These are phyloP conservation scores for Montipora capricornis DNA, from an alignment of 64 coral and sea anemone genomes.

Conservation along the genomic window DNA sequence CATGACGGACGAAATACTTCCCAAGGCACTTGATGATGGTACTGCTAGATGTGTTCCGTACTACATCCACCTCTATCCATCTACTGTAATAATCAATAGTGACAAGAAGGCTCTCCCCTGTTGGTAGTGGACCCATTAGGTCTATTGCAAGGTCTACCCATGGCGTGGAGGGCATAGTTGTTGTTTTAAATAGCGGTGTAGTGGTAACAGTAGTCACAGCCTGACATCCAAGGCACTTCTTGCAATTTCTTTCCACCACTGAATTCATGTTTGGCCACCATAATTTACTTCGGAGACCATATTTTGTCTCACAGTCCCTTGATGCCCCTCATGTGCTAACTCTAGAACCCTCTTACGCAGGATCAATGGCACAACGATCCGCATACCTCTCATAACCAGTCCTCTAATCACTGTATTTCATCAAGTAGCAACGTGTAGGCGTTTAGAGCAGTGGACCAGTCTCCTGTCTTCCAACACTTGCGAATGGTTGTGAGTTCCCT, in stretches of 20 bases:
- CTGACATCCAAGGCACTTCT: conserved; percentile 19
- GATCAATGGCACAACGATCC: background rate
- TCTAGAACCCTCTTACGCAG: conserved; percentile 11
- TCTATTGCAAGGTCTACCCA: conserved; percentile 38
- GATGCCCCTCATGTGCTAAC: conserved; percentile 39
- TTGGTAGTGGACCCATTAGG: conserved; percentile 11
- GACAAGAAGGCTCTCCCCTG: conserved; percentile 4
- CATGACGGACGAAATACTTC: too few species aligned
- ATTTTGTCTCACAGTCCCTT: conserved; percentile 31
- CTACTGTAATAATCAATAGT: conserved; percentile 41
- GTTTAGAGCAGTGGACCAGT: conserved; percentile 9
- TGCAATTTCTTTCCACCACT: conserved; percentile 15
- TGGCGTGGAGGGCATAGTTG: conserved; percentile 12
- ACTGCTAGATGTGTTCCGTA: background rate
- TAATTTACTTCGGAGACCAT: conserved; percentile 37
- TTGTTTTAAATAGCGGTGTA: conserved; percentile 16
- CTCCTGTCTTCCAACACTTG: conserved; percentile 9
- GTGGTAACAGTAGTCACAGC: background rate
- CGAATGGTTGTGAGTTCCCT: background rate
- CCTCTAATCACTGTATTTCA: conserved; percentile 6
- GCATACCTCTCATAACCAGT: conserved; percentile 35
- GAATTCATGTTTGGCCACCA: conserved; percentile 43
- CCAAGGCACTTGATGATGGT: too few species aligned
- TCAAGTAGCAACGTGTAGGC: conserved; percentile 24
- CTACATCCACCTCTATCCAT: conserved; percentile 46